Conservation (phyloP, 35 echinoderm and acorn worm genomes). For the Eucidaris tribuloides region DNA sequence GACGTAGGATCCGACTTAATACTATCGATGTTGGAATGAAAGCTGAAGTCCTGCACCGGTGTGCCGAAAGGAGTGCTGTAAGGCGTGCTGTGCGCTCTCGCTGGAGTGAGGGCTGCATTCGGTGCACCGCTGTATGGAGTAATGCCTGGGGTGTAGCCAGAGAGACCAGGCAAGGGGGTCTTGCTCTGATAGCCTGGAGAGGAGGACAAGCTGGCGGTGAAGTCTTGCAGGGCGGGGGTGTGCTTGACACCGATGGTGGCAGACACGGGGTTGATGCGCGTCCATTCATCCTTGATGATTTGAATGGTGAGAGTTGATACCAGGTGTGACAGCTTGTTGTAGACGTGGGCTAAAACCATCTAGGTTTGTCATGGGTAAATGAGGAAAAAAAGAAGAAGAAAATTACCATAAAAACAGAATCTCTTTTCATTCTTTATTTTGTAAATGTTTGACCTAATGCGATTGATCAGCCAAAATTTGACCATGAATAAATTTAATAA, state of each 20-base stretch:
- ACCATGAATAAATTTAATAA: too few relatives aligned
- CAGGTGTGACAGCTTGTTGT: constrained; percentile 91
- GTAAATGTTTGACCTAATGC: not conserved
- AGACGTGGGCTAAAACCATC: constrained; percentile 98
- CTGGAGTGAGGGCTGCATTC: constrained; percentile 23
- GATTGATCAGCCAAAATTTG: not conserved
- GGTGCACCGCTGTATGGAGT: constrained; percentile 16
- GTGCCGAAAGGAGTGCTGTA: constrained; percentile 77
- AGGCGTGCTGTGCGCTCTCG: constrained; percentile 85
- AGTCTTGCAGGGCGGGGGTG: constrained; percentile 40
- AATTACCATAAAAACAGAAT: not conserved
- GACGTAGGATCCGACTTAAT: not conserved
- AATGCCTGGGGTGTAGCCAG: not conserved
- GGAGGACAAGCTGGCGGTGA: constrained; percentile 32
- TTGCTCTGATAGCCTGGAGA: not conserved
- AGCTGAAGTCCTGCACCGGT: constrained; percentile 76
- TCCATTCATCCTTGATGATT: constrained; percentile 99
- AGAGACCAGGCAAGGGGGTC: constrained; percentile 15
- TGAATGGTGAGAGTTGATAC: constrained; percentile 88
- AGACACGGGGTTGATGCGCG: constrained; percentile 62
- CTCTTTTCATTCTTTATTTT: not conserved
- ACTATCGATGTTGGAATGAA: constrained; percentile 35
- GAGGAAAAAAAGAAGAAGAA: constrained; percentile 27
- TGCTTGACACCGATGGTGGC: constrained; percentile 41
- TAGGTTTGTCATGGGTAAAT: too few relatives aligned